A percentile compares a stretch with the other conserved stretches of the same genome.
Evolutionary conservation across 1,140 invertebrate species (phyloP).

Genomic region (Ptiloglossa arizonensis): DNA sequence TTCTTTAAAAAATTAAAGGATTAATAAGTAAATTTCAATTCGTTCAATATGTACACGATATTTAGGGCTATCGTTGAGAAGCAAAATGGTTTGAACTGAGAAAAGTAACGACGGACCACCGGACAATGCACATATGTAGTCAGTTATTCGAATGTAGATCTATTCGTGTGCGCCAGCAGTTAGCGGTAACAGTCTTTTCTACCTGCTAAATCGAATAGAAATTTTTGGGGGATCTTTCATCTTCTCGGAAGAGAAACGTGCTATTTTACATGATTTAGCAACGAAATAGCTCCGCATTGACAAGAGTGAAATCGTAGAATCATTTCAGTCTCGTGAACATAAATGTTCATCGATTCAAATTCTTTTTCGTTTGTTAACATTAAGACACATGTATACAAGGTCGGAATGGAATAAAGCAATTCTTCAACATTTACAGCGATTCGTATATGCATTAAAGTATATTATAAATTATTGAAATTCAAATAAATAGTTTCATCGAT

Average conservation of each 20-base stretch:
- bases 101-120: slow-evolving; percentile 13
- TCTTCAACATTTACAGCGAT: no score
- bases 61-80: no score
- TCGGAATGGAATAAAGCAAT: no score
- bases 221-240: not conserved
- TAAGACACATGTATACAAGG: no score
- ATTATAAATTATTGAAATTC: no score
- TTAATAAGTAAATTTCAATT: no score
- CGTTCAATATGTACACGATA: no score
- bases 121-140: not conserved
- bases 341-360: not conserved
- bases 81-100: slow-evolving; percentile 27
- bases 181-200: slow-evolving; percentile 4
- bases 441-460: no score
- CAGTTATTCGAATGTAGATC: slow-evolving; percentile 4
- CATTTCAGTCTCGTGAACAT: not conserved
- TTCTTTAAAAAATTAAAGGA: no score
- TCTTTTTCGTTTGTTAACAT: no score
- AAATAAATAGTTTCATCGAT: no score
- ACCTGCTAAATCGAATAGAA: slow-evolving; percentile 7
- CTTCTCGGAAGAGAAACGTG: slow-evolving; percentile 1
- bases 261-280: not conserved
- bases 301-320: no score
- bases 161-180: not conserved
- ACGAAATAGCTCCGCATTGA: not conserved